Conservation (phyloP, 2,888 invertebrate genomes). For the Nemoura dubitans region DNA sequence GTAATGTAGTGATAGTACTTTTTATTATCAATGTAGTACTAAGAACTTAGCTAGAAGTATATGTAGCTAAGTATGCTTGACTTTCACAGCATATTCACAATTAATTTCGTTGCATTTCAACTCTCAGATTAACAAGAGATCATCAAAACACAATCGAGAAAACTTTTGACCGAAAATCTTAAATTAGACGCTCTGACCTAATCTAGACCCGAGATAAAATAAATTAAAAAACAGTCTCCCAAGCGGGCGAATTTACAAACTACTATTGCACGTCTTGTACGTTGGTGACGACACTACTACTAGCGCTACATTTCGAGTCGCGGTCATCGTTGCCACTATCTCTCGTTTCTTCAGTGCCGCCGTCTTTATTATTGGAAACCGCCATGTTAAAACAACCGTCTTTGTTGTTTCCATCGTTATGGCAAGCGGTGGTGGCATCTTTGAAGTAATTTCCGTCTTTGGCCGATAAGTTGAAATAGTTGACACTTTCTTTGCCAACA, state of each 20-base stretch:
- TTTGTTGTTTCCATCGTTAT: background rate
- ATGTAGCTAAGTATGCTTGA: background rate
- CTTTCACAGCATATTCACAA: background rate
- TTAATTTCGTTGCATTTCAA: too few relatives aligned
- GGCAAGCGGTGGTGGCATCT: background rate
- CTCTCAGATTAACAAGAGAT: too few relatives aligned
- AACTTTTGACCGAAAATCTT: background rate
- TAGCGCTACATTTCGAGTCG: conserved; percentile 7
- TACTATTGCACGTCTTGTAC: conserved; percentile 12
- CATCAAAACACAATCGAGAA: too few relatives aligned
- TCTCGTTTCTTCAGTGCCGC: background rate
- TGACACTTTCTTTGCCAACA: conserved; percentile 7
- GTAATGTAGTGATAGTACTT: background rate
- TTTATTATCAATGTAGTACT: conserved; percentile 1
- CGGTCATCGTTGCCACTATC: background rate
- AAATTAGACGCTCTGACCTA: background rate
- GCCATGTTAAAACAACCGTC: background rate
- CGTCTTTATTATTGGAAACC: background rate
- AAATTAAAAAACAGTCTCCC: background rate
- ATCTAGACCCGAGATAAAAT: background rate
- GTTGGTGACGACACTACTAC: background rate
- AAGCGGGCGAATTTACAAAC: background rate
- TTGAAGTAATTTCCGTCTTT: background rate
- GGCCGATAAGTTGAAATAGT: background rate
- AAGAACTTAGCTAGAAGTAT: background rate